Base-by-base conservation (phyloP, 2,888 invertebrate species). In the Eulithis prunata region DNA sequence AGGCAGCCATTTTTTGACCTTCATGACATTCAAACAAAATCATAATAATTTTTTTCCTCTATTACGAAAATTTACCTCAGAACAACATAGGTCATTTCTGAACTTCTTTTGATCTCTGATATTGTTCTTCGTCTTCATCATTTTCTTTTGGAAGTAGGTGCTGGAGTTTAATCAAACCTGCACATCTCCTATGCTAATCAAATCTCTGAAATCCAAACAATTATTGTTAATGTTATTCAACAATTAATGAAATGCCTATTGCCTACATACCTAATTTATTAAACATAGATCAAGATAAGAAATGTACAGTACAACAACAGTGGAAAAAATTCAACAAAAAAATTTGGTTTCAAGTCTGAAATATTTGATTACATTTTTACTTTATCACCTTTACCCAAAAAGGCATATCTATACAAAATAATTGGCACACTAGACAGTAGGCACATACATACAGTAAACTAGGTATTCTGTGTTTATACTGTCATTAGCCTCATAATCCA, bases 151-250 rank as follows among this genome's bases (percentile, higher is more conserved):
- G 36, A 66, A 43, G 46, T 66, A 63, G 57, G 32, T 57, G 55
- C 68, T 64, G 13, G 41, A 46, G 41, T 52, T 57, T 43, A 51
- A 12, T 47, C n/a, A 38, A 8, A 36, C 54, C 11, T 49, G 54
- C 57, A 52, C 51, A 36, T 41, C 21, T 55, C 7, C 49, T 53
- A 67, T 60, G 59, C n/a, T 57, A 63, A 60, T 63, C 60, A 60
- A 67, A 67, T 62, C 56, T 13, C 38, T 4, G 3, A 21, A 43
- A 53, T 45, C 11, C 10, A 13, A 28, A 41, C 41, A 41, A 41
- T 41, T 41, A 41, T 41, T 41, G 6, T 46, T 46, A 51, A 56
- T 13, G 21, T 57, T 52, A 43, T 51, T 58, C 41, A 41, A 49
- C 38, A 41, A 41, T 41, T 0, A 41, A 41, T 41, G 10, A 41